These are phyloP conservation scores for Leptura quadrifasciata DNA, from an alignment of 2,888 invertebrate genomes.

Conservation along the genomic window DNA sequence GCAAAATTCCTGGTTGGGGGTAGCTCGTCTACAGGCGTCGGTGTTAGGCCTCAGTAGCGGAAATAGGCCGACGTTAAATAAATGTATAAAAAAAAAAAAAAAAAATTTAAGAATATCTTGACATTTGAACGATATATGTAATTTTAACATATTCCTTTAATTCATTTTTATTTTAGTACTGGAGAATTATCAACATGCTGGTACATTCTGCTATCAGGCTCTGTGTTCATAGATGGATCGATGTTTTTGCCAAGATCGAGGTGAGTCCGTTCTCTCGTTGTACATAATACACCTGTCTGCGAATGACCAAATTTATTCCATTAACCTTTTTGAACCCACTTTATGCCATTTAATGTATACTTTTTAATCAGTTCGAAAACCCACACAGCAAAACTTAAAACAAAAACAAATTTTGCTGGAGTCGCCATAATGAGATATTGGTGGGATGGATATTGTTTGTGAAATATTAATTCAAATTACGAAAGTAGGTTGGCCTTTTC, in stretches of 20 bases:
- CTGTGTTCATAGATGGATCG: constrained; percentile 90
- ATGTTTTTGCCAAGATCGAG: constrained; percentile 89
- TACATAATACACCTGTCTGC: neutral
- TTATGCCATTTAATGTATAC: neutral
- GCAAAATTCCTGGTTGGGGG: too few relatives aligned
- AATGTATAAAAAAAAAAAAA: too few relatives aligned
- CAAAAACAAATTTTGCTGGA: neutral
- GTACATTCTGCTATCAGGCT: constrained; percentile 88
- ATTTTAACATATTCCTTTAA: neutral
- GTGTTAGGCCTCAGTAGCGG: too few relatives aligned
- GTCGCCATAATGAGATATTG: neutral
- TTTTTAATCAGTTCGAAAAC: neutral
- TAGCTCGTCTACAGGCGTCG: too few relatives aligned
- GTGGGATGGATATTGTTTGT: constrained; percentile 36
- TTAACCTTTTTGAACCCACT: constrained; percentile 18
- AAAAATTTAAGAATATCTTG: too few relatives aligned
- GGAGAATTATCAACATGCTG: constrained; percentile 88
- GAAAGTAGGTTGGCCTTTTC: constrained; percentile 41
- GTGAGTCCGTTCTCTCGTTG: constrained; percentile 73
- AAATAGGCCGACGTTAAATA: too few relatives aligned
- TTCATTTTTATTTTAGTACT: constrained; percentile 76
- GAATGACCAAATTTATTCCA: neutral
- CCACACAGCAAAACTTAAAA: neutral
- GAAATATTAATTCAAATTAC: constrained; percentile 37
- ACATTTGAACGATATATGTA: neutral